Percentiles rank a stretch among this genome's conserved stretches.
Evolutionary conservation across 2,797 vertebrate genomes (phyloP).

Genomic region (Nasua narica): DNA sequence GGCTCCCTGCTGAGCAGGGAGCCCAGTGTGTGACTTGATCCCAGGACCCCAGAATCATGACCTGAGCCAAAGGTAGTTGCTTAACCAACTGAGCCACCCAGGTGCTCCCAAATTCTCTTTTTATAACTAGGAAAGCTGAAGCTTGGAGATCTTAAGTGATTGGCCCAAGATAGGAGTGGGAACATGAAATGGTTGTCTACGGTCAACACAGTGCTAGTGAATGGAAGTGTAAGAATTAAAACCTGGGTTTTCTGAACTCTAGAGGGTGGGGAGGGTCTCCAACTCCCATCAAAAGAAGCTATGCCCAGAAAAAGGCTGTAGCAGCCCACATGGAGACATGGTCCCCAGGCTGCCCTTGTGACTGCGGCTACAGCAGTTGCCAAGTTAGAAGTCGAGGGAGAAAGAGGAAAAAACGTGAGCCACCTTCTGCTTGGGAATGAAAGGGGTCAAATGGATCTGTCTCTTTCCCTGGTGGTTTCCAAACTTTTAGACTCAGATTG

Average conservation of each 20-base stretch:
- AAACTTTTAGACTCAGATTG: background rate
- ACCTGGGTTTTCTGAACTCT: background rate
- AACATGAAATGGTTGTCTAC: background rate
- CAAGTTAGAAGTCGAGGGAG: background rate
- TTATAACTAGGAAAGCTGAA: background rate
- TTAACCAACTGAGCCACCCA: no score
- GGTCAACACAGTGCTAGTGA: background rate
- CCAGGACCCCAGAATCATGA: no score
- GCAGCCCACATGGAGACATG: rapidly evolving
- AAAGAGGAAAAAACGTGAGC: background rate
- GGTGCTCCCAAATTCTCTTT: background rate
- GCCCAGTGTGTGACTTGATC: no score
- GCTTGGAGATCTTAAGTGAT: background rate
- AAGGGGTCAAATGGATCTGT: background rate
- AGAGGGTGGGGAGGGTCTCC: background rate
- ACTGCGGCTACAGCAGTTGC: background rate
- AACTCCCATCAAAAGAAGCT: background rate
- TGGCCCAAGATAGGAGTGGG: background rate
- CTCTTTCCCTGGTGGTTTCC: background rate
- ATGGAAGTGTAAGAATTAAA: background rate
- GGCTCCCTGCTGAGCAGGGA: no score
- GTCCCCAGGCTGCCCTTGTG: background rate
- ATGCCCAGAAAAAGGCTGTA: background rate
- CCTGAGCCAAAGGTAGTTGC: no score
- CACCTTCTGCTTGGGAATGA: background rate